Evolutionary conservation across 2,113 vertebrate genomes (phyloP).

Genomic region (Sakesphorus luctuosus): DNA sequence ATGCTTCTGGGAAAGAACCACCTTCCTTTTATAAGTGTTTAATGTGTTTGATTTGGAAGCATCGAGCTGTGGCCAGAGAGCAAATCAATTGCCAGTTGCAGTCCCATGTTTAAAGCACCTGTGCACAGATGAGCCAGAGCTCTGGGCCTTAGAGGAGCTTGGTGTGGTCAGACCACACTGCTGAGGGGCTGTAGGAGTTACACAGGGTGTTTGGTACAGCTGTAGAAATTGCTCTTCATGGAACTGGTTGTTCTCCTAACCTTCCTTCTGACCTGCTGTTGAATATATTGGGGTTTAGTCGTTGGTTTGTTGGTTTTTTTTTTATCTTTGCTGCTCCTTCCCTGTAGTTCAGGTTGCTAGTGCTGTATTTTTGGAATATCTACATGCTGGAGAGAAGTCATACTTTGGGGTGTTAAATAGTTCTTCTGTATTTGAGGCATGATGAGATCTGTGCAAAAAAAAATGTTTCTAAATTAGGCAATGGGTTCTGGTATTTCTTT

Average conservation of each 20-base stretch:
- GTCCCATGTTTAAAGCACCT: neutral
- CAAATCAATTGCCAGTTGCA: neutral
- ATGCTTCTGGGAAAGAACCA: neutral
- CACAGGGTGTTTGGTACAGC: neutral
- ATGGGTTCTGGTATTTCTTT: neutral
- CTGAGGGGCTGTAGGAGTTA: neutral
- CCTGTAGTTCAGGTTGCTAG: neutral
- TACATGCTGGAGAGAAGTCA: neutral
- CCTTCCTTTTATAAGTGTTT: conserved; percentile 5
- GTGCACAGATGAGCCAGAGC: neutral
- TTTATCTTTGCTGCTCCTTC: neutral
- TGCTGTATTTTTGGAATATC: neutral
- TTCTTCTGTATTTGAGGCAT: neutral
- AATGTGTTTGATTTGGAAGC: conserved; percentile 2
- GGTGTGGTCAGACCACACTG: neutral
- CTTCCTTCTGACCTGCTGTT: neutral
- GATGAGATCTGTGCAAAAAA: neutral
- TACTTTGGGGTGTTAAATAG: neutral
- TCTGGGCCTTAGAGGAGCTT: neutral
- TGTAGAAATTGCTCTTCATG: neutral
- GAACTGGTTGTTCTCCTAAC: neutral
- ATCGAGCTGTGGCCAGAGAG: neutral
- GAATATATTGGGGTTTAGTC: neutral
- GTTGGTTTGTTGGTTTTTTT: neutral
- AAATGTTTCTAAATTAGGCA: neutral